Conservation (phyloP, 2,797 vertebrate genomes). For the Synanceia verrucosa region DNA sequence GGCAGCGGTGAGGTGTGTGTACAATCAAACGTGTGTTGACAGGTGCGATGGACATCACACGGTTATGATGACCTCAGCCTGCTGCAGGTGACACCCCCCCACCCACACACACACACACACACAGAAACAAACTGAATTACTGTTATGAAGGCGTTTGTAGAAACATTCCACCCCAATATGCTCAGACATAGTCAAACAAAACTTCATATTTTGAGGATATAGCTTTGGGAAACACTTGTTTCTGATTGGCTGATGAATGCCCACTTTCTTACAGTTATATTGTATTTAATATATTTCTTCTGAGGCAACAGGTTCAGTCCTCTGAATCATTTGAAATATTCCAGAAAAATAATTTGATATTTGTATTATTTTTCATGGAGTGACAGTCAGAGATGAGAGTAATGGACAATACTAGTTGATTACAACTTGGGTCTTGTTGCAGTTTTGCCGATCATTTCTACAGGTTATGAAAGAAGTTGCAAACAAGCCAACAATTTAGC, state of each 20-base stretch:
- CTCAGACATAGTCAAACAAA: not conserved
- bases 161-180: not conserved
- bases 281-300: not conserved
- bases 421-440: not conserved
- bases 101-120: not conserved
- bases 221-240: not conserved
- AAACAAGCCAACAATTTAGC: no score
- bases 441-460: not conserved
- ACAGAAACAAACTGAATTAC: slow-evolving; percentile 11
- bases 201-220: not conserved
- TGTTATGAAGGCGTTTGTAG: not conserved
- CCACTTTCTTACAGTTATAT: not conserved
- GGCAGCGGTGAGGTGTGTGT: slow-evolving; percentile 75
- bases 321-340: not conserved
- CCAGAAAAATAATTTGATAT: not conserved
- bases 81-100: slow-evolving; percentile 60
- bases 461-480: not conserved
- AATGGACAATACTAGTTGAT: not conserved
- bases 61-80: slow-evolving; percentile 72
- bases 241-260: not conserved
- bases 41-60: slow-evolving; percentile 75
- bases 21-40: slow-evolving; percentile 86
- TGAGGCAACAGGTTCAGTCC: not conserved
- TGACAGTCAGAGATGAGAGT: not conserved
- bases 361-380: not conserved